Evolutionary conservation across 2,888 invertebrate genomes (phyloP).

Genomic region (Agrypnus murinus): DNA sequence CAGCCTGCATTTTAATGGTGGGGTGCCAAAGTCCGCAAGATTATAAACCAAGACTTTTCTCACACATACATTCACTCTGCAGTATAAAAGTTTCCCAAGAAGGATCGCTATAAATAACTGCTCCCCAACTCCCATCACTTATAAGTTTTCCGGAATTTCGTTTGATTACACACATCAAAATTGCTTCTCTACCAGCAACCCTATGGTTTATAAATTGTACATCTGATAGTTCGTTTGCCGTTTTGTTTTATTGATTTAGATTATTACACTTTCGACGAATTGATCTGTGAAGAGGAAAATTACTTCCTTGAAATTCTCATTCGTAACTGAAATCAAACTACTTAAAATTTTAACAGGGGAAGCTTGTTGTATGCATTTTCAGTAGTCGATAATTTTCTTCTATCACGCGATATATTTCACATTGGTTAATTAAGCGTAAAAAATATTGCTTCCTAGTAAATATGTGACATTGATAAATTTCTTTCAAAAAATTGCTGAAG

Average conservation of each 20-base stretch:
- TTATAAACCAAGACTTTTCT: conserved; percentile 18
- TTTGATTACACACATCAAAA: conserved; percentile 26
- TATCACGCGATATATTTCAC: too few species aligned
- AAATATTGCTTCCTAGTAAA: too few species aligned
- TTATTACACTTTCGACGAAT: conserved; percentile 7
- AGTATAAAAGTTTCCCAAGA: conserved; percentile 4
- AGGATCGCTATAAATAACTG: conserved; percentile 21
- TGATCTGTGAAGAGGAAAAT: conserved; percentile 1
- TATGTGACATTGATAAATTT: too few species aligned
- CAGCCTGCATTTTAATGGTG: conserved; percentile 44
- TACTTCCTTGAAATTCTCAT: neutral
- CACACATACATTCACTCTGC: conserved; percentile 1
- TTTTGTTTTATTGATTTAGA: conserved; percentile 8
- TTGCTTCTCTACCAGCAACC: conserved; percentile 1
- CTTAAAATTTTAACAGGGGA: too few species aligned
- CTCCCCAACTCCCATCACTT: conserved; percentile 17
- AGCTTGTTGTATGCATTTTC: too few species aligned
- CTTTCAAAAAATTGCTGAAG: too few species aligned
- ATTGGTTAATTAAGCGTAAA: too few species aligned
- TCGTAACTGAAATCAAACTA: too few species aligned
- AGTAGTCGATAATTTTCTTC: too few species aligned
- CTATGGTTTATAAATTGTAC: conserved; percentile 4
- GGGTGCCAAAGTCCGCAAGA: conserved; percentile 18
- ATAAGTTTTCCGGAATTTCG: conserved; percentile 18
- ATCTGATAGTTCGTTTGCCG: neutral